These are phyloP conservation scores for Cochlearius cochlearius DNA, from an alignment of 2,113 vertebrate genomes.

Conservation along the genomic window DNA sequence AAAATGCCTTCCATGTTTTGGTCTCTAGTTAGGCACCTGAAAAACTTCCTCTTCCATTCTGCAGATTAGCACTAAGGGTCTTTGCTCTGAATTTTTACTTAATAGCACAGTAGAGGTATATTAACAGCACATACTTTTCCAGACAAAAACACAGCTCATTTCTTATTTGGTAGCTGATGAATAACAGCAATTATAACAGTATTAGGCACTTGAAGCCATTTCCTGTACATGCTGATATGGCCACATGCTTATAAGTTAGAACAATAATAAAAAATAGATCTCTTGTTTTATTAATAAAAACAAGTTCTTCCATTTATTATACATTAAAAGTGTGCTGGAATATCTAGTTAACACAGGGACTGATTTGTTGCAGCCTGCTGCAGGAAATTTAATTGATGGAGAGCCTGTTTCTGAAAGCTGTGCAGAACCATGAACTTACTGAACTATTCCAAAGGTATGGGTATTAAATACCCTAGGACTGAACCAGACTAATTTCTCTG, in stretches of 20 bases:
- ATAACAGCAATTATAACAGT: background rate
- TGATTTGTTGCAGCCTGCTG: background rate
- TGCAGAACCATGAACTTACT: background rate
- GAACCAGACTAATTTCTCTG: background rate
- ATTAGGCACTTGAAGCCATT: background rate
- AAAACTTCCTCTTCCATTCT: background rate
- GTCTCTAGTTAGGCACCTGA: background rate
- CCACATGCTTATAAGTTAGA: background rate
- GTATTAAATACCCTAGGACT: background rate
- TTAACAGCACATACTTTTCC: background rate
- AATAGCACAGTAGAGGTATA: background rate
- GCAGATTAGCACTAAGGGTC: background rate
- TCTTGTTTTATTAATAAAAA: constrained; percentile 12
- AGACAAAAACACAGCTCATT: background rate
- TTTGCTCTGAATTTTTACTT: background rate
- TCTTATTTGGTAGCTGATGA: background rate
- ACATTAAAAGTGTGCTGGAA: background rate
- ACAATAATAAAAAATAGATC: background rate
- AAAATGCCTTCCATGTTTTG: background rate
- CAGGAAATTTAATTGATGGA: background rate
- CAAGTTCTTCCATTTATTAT: background rate
- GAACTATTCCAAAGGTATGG: background rate
- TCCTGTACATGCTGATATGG: background rate
- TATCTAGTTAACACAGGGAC: background rate
- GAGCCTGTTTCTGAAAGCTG: background rate